These are phyloP conservation scores for Neoscelio sp. DNA, from an alignment of 2,888 invertebrate species.

Conservation along the genomic window DNA sequence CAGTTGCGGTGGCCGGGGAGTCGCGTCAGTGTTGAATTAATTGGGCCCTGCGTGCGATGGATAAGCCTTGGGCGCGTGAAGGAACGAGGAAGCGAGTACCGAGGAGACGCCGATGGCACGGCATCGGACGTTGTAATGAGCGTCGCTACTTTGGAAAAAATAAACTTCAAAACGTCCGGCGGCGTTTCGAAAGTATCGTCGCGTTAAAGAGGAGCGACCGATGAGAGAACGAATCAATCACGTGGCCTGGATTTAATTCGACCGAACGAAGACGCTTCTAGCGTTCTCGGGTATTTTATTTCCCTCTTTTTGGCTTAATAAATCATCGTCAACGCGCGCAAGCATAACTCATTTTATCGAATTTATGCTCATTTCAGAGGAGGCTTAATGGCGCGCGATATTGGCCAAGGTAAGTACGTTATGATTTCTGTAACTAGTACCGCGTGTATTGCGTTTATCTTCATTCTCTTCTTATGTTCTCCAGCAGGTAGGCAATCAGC, in stretches of 20 bases:
- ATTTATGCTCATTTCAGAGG: constrained; percentile 39
- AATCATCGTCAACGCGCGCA: constrained; percentile 27
- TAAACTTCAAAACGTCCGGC: constrained; percentile 8
- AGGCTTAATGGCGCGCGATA: constrained; percentile 38
- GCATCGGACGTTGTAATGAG: background rate
- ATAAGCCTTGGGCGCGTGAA: constrained; percentile 33
- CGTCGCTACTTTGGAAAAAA: background rate
- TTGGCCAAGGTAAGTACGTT: constrained; percentile 68
- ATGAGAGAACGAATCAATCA: constrained; percentile 29
- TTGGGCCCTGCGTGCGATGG: constrained; percentile 44
- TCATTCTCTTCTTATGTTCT: constrained; percentile 28
- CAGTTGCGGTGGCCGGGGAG: too few relatives aligned
- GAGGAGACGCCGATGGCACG: background rate
- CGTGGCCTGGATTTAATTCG: background rate
- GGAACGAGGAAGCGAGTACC: constrained; percentile 28
- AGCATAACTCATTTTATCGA: constrained; percentile 47
- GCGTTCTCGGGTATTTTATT: constrained; percentile 26
- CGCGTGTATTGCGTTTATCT: constrained; percentile 69
- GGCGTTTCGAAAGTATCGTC: constrained; percentile 12
- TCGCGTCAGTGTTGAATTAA: constrained; percentile 53
- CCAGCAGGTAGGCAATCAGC: constrained; percentile 72
- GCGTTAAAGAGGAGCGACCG: too few relatives aligned
- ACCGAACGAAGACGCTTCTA: background rate
- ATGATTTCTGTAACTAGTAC: constrained; percentile 78
- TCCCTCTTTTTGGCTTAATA: constrained; percentile 21